Evolutionary conservation across 2,797 vertebrate species (phyloP), one percentile per base, ranked within the genome.

Genomic region (Urocyon cinereoargenteus): DNA sequence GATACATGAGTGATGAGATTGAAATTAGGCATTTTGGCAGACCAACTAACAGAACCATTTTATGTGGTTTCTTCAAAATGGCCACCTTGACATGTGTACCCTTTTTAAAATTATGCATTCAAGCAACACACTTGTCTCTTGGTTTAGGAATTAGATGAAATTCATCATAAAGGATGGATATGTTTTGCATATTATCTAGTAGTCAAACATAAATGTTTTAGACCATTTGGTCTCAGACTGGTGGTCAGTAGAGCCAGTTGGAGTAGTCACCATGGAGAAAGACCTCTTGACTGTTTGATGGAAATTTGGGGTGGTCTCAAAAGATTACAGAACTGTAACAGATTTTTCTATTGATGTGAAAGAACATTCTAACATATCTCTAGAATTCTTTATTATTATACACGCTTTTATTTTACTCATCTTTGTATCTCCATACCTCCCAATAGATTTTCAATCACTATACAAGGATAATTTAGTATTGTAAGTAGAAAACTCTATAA

Each of bases 361-460:
- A 85, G 11, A 49, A 57, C 4, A 84, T 64, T 18, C n/a, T 78
- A 57, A 57, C 24, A 72, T 73, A n/a, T 34, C 28, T 8, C n/a
- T 2, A 45, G 26, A 75, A 28, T 83, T 18, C 7, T 64, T 57
- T 68, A 40, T 81, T 12, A 73, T 64, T 86, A 31, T 21, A 68
- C 4, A 55, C 15, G 4, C 3, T 40, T 72, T 84, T 84, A 79
- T 90, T 68, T 72, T 86, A 82, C 12, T 84, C 11, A 78, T 81
- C 49, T 88, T 70, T 78, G 12, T 72, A 87, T 90, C 7, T 57
- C 10, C 24, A 53, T 72, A 66, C 2, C 85, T 55, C 53, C 85
- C 64, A 22, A 78, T 26, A 94, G 5, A 2, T 88, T 87, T 87
- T 31, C 53, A 86, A 82, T 66, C n/a, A 88, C 34, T 57, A 78